Evolutionary conservation across 2,888 invertebrate species (phyloP), one percentile per base, ranked within the genome.

Genomic region (Caenorhabditis drosophilae): DNA sequence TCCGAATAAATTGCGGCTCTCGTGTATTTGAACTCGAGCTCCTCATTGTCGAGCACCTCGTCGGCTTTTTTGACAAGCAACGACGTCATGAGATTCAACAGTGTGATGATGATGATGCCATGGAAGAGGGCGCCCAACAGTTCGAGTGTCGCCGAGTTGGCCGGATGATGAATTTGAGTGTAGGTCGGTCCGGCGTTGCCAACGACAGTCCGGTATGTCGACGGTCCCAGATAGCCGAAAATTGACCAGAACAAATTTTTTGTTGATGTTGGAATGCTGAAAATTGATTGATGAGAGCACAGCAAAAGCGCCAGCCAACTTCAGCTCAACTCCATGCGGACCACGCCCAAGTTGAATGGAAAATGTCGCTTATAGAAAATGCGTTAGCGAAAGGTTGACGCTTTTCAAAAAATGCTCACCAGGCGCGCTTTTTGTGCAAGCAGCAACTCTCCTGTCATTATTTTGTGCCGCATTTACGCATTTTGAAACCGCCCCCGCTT

Each of bases 21-120:
- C 2, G 74, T 71, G 58, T 61, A 79, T 55, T 80, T 80, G 76
- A 76, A 80, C 54, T 80, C 80, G 48, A 67, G 48, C 36, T 78
- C 77, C 56, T 78, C 76, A 53, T 79, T 78, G 22, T 77, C 75
- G 58, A 78, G 42, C 12, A 80, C 75, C 53, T 75, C 70, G 25
- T 76, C 78, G 4, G 77, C 79, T 41, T 70, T 70, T 44, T 70
- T 73, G 16, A 79, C 78, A 7, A 80, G 53, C 18, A 80, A 38
- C 11, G 78, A 75, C 31, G 78, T 73, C 77, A 79, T 79, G 54
- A 80, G 50, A 56, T 80, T 80, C 47, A 80, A 70, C 23, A 80
- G 46, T 0, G 70, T 69, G 27, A 79, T 75, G 16, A 80, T 68
- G 12, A 74, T 69, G 22, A 79, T 64, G 15, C 71, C 53, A 57